A percentile compares a stretch with the other conserved stretches of the same genome.
Evolutionary conservation across 2,797 vertebrate species (phyloP).

Genomic region (Notoglanidium macrostoma): DNA sequence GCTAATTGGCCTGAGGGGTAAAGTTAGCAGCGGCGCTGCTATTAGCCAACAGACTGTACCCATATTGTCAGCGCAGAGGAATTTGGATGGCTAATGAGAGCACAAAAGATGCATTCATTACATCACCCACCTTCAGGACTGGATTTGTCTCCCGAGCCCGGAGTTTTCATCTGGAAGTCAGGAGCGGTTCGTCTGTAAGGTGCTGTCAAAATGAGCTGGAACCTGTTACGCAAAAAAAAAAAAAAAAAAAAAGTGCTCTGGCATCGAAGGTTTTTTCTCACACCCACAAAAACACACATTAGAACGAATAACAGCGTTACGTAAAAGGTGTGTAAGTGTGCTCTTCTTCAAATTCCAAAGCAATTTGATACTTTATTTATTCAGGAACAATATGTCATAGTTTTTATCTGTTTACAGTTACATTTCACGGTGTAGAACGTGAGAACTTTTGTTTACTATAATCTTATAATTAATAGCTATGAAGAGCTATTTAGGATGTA

Average conservation of each 20-base stretch:
- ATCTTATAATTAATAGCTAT: too few species aligned
- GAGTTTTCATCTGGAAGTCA: conserved; percentile 41
- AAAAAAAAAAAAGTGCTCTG: conserved; percentile 23
- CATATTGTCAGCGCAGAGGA: conserved; percentile 61
- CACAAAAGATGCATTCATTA: conserved; percentile 64
- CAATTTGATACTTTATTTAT: background rate
- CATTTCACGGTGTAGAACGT: background rate
- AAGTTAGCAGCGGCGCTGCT: conserved; percentile 49
- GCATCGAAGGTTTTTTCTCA: too few species aligned
- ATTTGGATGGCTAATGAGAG: conserved; percentile 58
- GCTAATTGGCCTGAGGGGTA: conserved; percentile 70
- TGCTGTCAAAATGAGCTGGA: conserved; percentile 45
- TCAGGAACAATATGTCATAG: background rate
- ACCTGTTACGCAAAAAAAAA: background rate
- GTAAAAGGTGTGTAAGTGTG: background rate
- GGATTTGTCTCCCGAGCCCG: conserved; percentile 32
- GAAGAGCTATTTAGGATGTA: too few species aligned
- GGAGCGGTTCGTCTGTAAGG: conserved; percentile 58
- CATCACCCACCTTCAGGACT: conserved; percentile 27
- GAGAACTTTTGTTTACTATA: too few species aligned
- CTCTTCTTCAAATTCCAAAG: background rate
- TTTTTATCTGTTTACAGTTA: background rate
- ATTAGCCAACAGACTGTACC: conserved; percentile 64
- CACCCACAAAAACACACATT: too few species aligned
- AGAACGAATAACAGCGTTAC: background rate